Evolutionary conservation across 2,797 vertebrate genomes (phyloP), one percentile per base, ranked within the genome.

Genomic region (Pristis pectinata): DNA sequence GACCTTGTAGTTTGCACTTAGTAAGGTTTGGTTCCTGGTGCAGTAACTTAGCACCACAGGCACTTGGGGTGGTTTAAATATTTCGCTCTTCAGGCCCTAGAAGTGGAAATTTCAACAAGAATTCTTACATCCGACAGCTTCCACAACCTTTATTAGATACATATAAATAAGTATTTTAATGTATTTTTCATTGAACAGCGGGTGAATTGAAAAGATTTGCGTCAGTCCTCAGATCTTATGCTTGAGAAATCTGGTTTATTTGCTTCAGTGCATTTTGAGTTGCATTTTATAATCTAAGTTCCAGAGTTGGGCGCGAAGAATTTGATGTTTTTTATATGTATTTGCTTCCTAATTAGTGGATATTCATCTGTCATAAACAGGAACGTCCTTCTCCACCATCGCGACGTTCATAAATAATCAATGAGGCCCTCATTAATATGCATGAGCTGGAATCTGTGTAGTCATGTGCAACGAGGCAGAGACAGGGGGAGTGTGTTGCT

Each of bases 391-490:
- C 97, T 97, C 95, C 95, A 93, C 96, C 96, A 97, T 98, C 97
- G 95, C 97, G 96, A 96, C 96, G 97, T 97, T 98, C 97, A 98
- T 98, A 98, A 98, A 98, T 98, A 98, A 97, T 98, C 97, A 98
- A 97, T 97, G 97, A 96, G 95, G 89, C 83, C 83, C 96, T 95
- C 34, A 97, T 97, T 97, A 98, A 98, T 98, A 99, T 99, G 98
- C 98, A 99, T 98, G 98, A 98, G 97, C 96, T 97, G 97, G 97
- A 97, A 97, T 98, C 97, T 96, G 97, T 96, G 98, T 98, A 97
- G 98, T 98, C 98, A 98, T 98, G 98, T 98, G 98, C 97, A 96
- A 96, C 95, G 96, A 97, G 97, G 97, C 97, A 95, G 97, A 97
- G 98, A 98, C 97, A 97, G 97, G 97, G 97, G 97, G 97, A 97